Conservation (phyloP, 2,888 invertebrate species). For the Stenodera caucasica region DNA sequence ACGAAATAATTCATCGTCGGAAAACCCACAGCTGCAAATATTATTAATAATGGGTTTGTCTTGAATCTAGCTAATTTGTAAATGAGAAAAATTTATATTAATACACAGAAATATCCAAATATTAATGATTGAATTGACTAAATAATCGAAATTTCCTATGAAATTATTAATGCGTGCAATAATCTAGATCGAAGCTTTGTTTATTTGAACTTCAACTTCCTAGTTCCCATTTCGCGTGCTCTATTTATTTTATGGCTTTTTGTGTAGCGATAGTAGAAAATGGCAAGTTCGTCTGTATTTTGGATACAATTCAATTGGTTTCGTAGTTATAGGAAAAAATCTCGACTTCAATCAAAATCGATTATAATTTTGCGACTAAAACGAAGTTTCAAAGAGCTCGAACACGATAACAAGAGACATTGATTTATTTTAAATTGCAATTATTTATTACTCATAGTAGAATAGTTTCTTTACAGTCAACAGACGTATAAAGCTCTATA, state of each 20-base stretch:
- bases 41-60: not conserved
- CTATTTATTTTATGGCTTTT: no score
- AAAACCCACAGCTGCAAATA: not conserved
- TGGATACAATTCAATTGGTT: no score
- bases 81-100: no score
- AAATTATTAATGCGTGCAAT: no score
- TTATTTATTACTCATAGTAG: slow-evolving; percentile 2
- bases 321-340: no score
- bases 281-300: no score
- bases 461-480: not conserved
- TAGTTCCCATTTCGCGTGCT: no score
- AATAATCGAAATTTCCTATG: not conserved
- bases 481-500: slow-evolving; percentile 20
- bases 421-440: slow-evolving; percentile 1
- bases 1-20: not conserved
- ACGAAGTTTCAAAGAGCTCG: not conserved
- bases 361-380: not conserved
- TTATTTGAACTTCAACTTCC: no score
- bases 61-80: not conserved
- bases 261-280: no score
- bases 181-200: no score
- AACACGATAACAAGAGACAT: not conserved
- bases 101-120: no score
- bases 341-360: not conserved
- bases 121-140: not conserved